Base-by-base conservation (phyloP, 2,888 invertebrate species). In the Lepidochrysops patricia region DNA sequence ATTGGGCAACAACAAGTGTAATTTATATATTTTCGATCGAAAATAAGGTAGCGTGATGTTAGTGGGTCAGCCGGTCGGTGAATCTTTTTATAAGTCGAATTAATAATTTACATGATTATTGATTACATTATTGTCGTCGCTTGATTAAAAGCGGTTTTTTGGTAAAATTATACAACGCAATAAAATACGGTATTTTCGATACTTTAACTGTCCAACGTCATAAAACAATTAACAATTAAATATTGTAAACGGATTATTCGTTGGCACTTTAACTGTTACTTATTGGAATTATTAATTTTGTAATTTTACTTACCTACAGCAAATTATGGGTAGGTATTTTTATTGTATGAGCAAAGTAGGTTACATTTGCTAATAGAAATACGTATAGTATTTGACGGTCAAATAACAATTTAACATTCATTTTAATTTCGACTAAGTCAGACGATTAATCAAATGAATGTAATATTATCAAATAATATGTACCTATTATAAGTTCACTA, bases 21-120 rank as follows among this genome's bases (percentile, higher is more conserved):
- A 52, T 52, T 52, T 52, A 52, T 52, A 52, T 52, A 23, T 15
- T 15, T 54, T 54, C 12, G 27, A 12, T 9, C 32, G 29, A 54
- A 54, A 54, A 54, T 54, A 32, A 54, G 54, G 32, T 54, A 32
- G 54, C 54, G 54, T 54, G 54, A 54, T 32, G 15, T 54, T 54
- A 54, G 32, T 29, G 54, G 54, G 54, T 54, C 54, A 54, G 54
- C 29, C 29, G 54, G 32, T 19, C 54, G 54, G 54, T 29, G 50
- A 50, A 54, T 54, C 32, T 32, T 54, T 27, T 43, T 43, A 43
- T 32, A 29, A 19, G 12, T 19, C 12, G 54, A 43, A 52, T 19
- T 32, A 32, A 54, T 54, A 32, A 54, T 54, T 54, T 19, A 54
- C 32, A 29, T 15, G 54, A 54, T 54, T 32, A 54, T 15, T 15